Evolutionary conservation across 1,140 invertebrate species (phyloP), one percentile per base, ranked within the genome.

Genomic region (Drusus annulatus): DNA sequence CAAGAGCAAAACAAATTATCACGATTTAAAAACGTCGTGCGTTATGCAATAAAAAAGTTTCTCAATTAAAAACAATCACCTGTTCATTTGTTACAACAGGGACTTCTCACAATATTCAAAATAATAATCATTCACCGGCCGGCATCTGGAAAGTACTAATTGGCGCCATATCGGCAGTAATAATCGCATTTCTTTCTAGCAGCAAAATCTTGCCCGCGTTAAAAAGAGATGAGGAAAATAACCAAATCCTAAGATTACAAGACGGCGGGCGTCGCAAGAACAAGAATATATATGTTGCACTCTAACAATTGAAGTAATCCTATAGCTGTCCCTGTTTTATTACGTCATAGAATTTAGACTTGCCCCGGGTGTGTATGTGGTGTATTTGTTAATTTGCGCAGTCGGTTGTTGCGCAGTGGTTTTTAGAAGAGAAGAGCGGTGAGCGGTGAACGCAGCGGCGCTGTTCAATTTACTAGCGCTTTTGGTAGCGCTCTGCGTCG

Each of bases 361-460:
- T 75, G 71, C 71, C 71, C 28, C 54, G 52, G 69, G 68, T 71
- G 68, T 71, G 45, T 76, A 76, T 58, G 65, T 79, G 77, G 77
- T 79, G 77, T 73, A 65, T 65, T 71, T 80, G 78, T 80, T 80
- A 80, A 80, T 80, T 80, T 80, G 73, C 78, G 78, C 78, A 80
- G 78, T 80, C 78, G 71, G 78, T 80, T 80, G 78, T 75, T 80
- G 78, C 78, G 78, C 78, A 80, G 78, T 80, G 78, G 78, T 76
- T 79, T 79, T 75, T 78, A 69, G n/a, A n/a, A n/a, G n/a, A 73
- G 68, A 68, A 73, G 78, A 75, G 77, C 13, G 36, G 10, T 45
- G 36, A 45, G 36, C 36, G 13, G 36, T 54, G 69, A 63, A 56
- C 60, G 17, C n/a, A 68, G 73, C 60, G 71, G 75, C 78, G 80